Percentiles rank a stretch among this genome's conserved stretches.
Conservation (phyloP, 2,113 vertebrate genomes). For the Phyllopteryx taeniolatus region DNA sequence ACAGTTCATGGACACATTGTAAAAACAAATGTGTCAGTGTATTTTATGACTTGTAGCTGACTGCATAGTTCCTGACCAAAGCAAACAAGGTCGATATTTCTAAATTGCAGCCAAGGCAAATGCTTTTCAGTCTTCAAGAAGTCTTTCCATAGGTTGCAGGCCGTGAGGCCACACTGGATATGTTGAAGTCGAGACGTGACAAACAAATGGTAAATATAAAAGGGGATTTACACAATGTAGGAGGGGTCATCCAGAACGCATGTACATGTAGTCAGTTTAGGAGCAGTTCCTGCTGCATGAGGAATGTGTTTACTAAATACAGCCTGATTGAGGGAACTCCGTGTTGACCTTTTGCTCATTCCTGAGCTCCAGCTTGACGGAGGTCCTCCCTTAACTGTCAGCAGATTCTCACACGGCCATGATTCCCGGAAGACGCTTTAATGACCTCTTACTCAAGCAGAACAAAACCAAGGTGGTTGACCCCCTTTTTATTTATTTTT, state of each 20-base stretch:
- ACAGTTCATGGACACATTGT: neutral
- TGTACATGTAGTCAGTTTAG: neutral
- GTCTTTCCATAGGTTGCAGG: conserved; percentile 1
- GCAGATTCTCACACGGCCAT: conserved; percentile 1
- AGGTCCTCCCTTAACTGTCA: conserved; percentile 13
- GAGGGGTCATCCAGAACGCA: neutral
- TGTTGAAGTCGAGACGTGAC: conserved; percentile 20
- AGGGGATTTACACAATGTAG: neutral
- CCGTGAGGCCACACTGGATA: neutral
- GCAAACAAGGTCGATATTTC: neutral
- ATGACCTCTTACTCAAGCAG: conserved; percentile 9
- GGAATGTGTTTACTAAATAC: conserved; percentile 36
- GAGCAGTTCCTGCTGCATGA: conserved; percentile 26
- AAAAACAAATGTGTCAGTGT: neutral
- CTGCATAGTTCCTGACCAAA: neutral
- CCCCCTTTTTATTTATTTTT: too few species aligned
- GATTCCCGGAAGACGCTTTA: conserved; percentile 15
- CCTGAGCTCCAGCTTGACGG: conserved; percentile 33
- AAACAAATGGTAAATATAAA: conserved; percentile 22
- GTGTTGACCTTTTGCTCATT: conserved; percentile 39
- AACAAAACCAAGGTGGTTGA: neutral
- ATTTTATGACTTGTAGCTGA: neutral
- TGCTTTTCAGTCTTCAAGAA: conserved; percentile 22
- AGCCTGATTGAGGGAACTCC: conserved; percentile 23
- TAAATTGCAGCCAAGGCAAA: conserved; percentile 1